These are phyloP conservation scores for Nymphalis polychloros DNA, from an alignment of 2,888 invertebrate species.

Conservation along the genomic window DNA sequence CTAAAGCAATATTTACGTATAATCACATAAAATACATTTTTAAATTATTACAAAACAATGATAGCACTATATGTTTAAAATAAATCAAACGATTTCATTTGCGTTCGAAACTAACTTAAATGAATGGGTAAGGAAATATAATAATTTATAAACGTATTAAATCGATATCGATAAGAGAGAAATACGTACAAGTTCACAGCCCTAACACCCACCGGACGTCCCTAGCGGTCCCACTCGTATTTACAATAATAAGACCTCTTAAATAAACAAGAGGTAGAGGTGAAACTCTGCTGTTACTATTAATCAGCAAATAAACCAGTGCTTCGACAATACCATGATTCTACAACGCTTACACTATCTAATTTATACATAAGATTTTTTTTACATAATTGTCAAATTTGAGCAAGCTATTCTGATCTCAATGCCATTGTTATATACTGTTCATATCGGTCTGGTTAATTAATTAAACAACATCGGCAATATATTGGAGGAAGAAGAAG, in stretches of 20 bases:
- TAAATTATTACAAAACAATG: not conserved
- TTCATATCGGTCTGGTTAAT: constrained; percentile 2
- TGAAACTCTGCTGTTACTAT: no score
- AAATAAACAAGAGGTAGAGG: not conserved
- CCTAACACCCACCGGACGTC: constrained; percentile 56
- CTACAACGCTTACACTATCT: constrained; percentile 44
- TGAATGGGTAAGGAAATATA: constrained; percentile 9
- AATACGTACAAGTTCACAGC: constrained; percentile 73
- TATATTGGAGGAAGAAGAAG: not conserved
- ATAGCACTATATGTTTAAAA: not conserved
- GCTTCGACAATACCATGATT: constrained; percentile 25
- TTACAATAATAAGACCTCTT: constrained; percentile 9
- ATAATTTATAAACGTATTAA: constrained; percentile 31
- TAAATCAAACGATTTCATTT: not conserved
- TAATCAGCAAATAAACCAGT: not conserved
- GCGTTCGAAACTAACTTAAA: constrained; percentile 3
- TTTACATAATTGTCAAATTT: constrained; percentile 21
- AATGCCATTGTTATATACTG: not conserved
- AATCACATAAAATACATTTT: not conserved
- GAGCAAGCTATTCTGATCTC: constrained; percentile 17
- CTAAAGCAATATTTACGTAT: not conserved
- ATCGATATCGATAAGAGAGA: constrained; percentile 16
- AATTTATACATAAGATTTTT: constrained; percentile 36
- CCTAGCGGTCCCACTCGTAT: constrained; percentile 26
- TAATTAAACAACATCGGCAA: not conserved